Base-by-base conservation (phyloP, 2,797 vertebrate genomes). In the Pogonophryne albipinna region DNA sequence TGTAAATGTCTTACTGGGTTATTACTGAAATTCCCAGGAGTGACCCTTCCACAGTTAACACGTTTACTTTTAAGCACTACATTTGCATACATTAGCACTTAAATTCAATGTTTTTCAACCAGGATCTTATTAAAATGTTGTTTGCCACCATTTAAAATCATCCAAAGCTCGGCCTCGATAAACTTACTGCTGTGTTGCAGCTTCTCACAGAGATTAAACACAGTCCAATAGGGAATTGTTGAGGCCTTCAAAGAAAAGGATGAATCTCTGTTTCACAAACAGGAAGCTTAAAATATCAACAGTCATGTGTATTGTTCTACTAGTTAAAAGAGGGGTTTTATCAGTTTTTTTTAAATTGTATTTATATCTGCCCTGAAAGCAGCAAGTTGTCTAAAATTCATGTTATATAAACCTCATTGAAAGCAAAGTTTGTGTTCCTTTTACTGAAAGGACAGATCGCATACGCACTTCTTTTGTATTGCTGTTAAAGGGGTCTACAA, bases 181-280 rank as follows among this genome's bases (percentile, higher is more conserved):
- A 61, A 59, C 10, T 0, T 14, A 10, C 46, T 3, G 11, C 52
- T 75, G 46, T 31, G 23, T 45, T 66, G 50, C 38, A 44, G 23
- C 47, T 49, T 55, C 58, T 67, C 66, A 64, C 49, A 44, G 53
- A 66, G 46, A 31, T 85, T 66, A 75, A 71, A 71, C 10, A 8
- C 49, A 20, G 16, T 52, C 64, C 52, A 74, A 31, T 0, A 13
- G 23, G 56, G 41, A 64, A 59, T 78, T 0, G 0, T 10, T 14
- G n/a, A 74, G n/a, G 27, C 10, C 45, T 63, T 66, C 12, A 38
- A 65, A 45, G 58, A 7, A 14, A 23, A 49, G 47, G 42, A 64
- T 65, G 51, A 69, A 62, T 66, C 17, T 42, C 12, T 8, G 73
- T 44, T 69, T 61, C 49, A 64, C 10, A 31, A 58, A 51, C 34